Evolutionary conservation across 35 echinoderm and acorn worm genomes (phyloP).

Genomic region (Ptychodera flava): DNA sequence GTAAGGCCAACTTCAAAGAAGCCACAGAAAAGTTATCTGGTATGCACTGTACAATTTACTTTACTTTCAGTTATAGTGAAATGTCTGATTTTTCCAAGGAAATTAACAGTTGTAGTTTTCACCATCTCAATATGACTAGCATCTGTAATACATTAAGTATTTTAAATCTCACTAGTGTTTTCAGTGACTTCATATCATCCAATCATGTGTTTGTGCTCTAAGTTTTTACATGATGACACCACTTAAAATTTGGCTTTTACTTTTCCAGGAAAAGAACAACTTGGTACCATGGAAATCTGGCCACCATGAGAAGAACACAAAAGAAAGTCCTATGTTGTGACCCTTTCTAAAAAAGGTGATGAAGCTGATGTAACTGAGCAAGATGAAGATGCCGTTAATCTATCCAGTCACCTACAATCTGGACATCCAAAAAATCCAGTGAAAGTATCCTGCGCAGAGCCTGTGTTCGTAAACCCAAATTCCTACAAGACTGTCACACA

Average conservation of each 20-base stretch:
- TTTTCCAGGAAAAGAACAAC: background rate
- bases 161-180: too few relatives aligned
- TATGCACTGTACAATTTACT: too few relatives aligned
- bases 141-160: too few relatives aligned
- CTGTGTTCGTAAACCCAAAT: background rate
- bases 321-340: background rate
- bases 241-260: too few relatives aligned
- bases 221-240: too few relatives aligned
- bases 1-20: background rate
- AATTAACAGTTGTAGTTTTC: too few relatives aligned
- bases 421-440: background rate
- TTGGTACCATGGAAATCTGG: background rate
- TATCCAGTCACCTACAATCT: background rate
- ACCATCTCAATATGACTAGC: too few relatives aligned
- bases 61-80: too few relatives aligned
- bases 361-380: background rate
- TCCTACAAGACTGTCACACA: background rate
- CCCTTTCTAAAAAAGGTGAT: background rate
- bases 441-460: background rate
- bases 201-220: too few relatives aligned
- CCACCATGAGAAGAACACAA: background rate
- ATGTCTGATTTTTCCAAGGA: too few relatives aligned
- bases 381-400: background rate
- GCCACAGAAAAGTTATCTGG: background rate
- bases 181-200: too few relatives aligned